These are phyloP conservation scores for Rallus limicola DNA, from an alignment of 2,113 vertebrate species.

Conservation along the genomic window DNA sequence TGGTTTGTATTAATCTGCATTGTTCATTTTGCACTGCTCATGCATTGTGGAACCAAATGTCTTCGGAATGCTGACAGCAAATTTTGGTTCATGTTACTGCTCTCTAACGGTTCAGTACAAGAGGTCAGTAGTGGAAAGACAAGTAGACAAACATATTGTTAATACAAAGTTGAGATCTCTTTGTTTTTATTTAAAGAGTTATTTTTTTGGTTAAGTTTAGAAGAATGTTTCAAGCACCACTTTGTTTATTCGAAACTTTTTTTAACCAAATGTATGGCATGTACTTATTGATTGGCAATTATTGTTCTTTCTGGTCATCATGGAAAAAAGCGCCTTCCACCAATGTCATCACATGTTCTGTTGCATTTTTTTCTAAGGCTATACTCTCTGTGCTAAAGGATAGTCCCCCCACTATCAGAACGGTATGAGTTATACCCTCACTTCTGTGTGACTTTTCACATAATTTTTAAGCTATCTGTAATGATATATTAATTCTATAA, in stretches of 20 bases:
- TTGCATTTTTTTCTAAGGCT: not conserved
- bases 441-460: not conserved
- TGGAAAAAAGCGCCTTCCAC: not conserved
- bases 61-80: not conserved
- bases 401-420: not conserved
- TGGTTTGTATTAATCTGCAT: not conserved
- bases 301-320: not conserved
- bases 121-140: not conserved
- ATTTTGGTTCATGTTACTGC: not conserved
- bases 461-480: not conserved
- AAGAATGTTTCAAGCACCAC: not conserved
- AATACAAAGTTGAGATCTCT: not conserved
- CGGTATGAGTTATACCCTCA: not conserved
- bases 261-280: not conserved
- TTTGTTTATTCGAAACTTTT: not conserved
- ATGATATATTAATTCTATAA: not conserved
- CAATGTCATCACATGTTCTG: not conserved
- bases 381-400: not conserved
- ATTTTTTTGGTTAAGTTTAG: not conserved
- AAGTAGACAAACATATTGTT: not conserved
- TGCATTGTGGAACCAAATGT: not conserved
- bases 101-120: not conserved
- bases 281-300: not conserved
- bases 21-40: not conserved
- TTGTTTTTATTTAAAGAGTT: not conserved